Conservation (phyloP, 53 echinoderm and acorn worm species). For the Patiria pectinifera region DNA sequence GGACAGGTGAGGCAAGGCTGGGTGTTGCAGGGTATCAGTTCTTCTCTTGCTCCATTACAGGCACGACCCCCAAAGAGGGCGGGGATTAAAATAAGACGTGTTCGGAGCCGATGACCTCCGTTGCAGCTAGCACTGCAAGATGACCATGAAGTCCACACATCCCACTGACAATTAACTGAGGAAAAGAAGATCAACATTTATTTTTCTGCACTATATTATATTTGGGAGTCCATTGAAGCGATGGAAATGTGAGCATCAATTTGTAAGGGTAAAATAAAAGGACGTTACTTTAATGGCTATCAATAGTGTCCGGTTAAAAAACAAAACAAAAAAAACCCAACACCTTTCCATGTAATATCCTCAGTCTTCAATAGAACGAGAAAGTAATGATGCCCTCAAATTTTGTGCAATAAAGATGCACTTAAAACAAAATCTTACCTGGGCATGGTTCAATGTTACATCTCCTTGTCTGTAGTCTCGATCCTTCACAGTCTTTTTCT, state of each 20-base stretch:
- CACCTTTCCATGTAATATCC: background rate
- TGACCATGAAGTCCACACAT: conserved; percentile 67
- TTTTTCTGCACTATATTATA: no score
- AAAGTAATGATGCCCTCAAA: background rate
- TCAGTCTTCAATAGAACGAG: background rate
- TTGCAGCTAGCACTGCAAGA: conserved; percentile 70
- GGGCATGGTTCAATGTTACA: conserved; percentile 62
- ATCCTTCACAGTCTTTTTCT: conserved; percentile 64
- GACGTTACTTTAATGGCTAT: no score
- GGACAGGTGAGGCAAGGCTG: conserved; percentile 66
- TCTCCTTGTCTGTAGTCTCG: conserved; percentile 23
- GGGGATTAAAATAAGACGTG: conserved; percentile 56
- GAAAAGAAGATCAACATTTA: background rate
- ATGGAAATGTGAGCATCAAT: no score
- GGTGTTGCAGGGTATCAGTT: conserved; percentile 57
- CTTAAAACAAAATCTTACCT: conserved; percentile 28
- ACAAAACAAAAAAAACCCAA: no score
- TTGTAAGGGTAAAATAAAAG: no score
- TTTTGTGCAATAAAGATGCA: background rate
- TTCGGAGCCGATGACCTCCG: conserved; percentile 58
- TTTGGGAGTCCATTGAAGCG: no score
- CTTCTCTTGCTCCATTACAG: conserved; percentile 47
- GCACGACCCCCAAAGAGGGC: conserved; percentile 61
- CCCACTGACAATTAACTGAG: conserved; percentile 65
- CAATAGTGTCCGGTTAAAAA: no score